Evolutionary conservation across 2,113 vertebrate genomes (phyloP), one percentile per base, ranked within the genome.

Genomic region (Meles meles): DNA sequence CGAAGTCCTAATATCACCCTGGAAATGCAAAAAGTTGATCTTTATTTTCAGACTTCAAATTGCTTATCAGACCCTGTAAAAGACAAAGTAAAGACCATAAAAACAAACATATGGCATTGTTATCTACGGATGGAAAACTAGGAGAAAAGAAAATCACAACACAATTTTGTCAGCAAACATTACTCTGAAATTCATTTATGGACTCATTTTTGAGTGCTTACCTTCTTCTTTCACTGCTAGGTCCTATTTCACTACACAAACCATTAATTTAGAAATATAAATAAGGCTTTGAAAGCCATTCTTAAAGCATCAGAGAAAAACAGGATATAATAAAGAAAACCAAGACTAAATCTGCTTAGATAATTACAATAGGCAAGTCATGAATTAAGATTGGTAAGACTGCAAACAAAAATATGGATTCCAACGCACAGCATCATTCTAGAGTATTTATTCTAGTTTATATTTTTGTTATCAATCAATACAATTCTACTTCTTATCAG

Each of bases 81-180:
- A 97, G 97, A 96, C 93, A 98, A 98, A 98, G 97, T 98, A 97
- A 98, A 89, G 95, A 98, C 97, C 96, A 95, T 96, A 96, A 95
- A 97, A 96, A 86, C 85, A 96, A 95, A 97, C 10, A 4, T 49
- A 94, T 59, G 96, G 97, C 95, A 93, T 96, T 93, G 97, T 97
- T 97, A 96, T 97, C 98, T 93, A 88, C 5, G 55, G 97, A 93
- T 92, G 97, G 86, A 93, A 94, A 96, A 88, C 83, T 59, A 88
- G 84, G 96, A 98, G 97, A 88, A 97, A 98, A 96, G 94, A 97
- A 88, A 39, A 97, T 94, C 97, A 98, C 86, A 97, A 79, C 94
- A 98, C 94, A 98, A 98, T 97, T 98, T 98, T 97, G 95, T 98
- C 98, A 97, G 98, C 98, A 98, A 98, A 98, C 97, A 98, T 92